These are phyloP conservation scores for Diadema setosum DNA, from an alignment of 35 echinoderm and acorn worm species.

Conservation along the genomic window DNA sequence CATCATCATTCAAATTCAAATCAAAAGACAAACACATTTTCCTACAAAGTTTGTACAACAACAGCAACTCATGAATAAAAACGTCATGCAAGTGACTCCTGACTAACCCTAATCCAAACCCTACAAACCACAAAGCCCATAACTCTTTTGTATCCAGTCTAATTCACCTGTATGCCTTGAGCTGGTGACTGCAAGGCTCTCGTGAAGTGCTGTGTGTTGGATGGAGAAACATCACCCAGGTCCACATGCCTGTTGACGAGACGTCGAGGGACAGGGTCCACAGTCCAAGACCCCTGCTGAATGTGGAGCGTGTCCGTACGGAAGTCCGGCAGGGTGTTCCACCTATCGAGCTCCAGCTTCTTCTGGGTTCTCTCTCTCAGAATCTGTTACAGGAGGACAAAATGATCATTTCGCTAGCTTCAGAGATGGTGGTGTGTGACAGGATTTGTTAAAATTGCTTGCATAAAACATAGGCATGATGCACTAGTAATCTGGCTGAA, in stretches of 20 bases:
- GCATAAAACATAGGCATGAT: not conserved
- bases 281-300: constrained; percentile 41
- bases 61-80: too few species aligned
- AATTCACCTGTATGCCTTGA: constrained; percentile 64
- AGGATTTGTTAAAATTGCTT: too few species aligned
- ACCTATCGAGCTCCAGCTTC: constrained; percentile 20
- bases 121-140: too few species aligned
- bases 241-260: constrained; percentile 64
- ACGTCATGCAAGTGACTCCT: too few species aligned
- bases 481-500: not conserved
- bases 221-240: constrained; percentile 65
- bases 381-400: constrained; percentile 24
- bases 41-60: too few species aligned
- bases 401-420: too few species aligned
- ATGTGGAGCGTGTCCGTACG: constrained; percentile 48
- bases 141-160: too few species aligned
- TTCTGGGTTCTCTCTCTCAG: not conserved
- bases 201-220: constrained; percentile 38
- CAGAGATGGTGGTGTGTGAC: too few species aligned
- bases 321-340: constrained; percentile 34
- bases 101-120: too few species aligned
- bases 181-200: constrained; percentile 40
- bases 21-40: too few species aligned
- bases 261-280: constrained; percentile 44
- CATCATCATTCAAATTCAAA: too few species aligned